Percentiles rank a stretch among this genome's conserved stretches.
These are phyloP conservation scores for Mastomys natalensis DNA, from an alignment of 2,113 vertebrate species.

Conservation along the genomic window DNA sequence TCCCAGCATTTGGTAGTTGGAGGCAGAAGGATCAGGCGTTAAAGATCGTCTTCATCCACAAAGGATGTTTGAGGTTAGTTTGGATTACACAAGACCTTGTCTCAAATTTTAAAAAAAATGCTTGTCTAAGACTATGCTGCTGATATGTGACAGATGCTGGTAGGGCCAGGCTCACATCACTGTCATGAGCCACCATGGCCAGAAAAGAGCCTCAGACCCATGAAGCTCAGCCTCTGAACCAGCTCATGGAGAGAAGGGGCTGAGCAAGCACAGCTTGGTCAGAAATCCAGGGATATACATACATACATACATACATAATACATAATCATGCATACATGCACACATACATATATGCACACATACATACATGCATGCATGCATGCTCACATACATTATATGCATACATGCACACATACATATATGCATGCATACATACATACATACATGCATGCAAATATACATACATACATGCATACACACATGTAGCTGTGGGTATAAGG, in stretches of 20 bases:
- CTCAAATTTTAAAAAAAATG: neutral
- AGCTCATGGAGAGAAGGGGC: neutral
- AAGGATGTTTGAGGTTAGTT: neutral
- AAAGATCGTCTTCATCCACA: neutral
- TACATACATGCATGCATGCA: too few species aligned
- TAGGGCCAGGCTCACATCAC: neutral
- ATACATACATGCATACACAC: too few species aligned
- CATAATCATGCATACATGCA: too few species aligned
- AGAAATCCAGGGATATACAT: accelerated
- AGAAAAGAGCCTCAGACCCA: neutral
- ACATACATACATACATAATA: too few species aligned
- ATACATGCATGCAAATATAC: too few species aligned
- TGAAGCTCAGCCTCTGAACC: too few species aligned
- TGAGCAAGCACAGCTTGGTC: accelerated
- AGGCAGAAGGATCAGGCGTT: neutral
- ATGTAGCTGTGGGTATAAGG: neutral
- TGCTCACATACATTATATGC: too few species aligned
- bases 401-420: too few species aligned
- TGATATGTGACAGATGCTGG: neutral
- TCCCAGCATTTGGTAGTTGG: neutral
- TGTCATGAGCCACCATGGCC: neutral
- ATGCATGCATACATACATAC: too few species aligned
- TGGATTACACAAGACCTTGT: neutral
- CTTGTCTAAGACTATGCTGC: neutral
- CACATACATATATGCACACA: neutral